Conservation (phyloP, 2,113 vertebrate species). For the Calyptommatus sinebrachiatus region DNA sequence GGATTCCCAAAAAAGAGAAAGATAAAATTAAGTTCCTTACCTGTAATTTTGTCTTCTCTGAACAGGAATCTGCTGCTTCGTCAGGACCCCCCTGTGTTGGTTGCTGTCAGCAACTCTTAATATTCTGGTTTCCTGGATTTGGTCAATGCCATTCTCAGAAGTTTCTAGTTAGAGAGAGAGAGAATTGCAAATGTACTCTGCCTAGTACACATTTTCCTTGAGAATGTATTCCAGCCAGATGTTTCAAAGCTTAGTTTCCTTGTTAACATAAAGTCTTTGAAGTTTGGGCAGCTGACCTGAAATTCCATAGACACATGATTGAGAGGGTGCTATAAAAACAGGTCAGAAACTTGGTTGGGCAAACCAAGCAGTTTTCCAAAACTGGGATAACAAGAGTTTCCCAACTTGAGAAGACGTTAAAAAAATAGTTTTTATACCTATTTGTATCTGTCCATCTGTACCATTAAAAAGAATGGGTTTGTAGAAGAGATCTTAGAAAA, state of each 20-base stretch:
- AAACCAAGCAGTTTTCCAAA: conserved; percentile 45
- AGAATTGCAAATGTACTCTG: conserved; percentile 73
- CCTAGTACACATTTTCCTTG: conserved; percentile 57
- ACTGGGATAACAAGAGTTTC: conserved; percentile 48
- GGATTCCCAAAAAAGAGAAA: conserved; percentile 71
- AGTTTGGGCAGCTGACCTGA: conserved; percentile 54
- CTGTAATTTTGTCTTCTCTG: conserved; percentile 70
- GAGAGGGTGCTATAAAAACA: conserved; percentile 19
- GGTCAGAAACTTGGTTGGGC: conserved; percentile 35
- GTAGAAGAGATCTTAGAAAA: conserved; percentile 38
- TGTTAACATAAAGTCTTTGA: conserved; percentile 51
- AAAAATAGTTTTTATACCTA: conserved; percentile 15
- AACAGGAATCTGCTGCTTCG: conserved; percentile 65
- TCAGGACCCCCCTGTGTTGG: conserved; percentile 66
- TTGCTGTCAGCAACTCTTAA: conserved; percentile 70
- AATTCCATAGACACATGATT: conserved; percentile 46
- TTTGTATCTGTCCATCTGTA: conserved; percentile 19
- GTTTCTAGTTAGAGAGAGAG: conserved; percentile 71
- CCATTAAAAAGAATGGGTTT: conserved; percentile 5
- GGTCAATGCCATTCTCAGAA: conserved; percentile 67
- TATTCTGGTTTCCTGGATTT: conserved; percentile 66
- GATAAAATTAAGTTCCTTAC: conserved; percentile 62
- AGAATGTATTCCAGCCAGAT: conserved; percentile 57
- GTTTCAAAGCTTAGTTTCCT: conserved; percentile 58
- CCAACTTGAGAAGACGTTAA: conserved; percentile 64